Conservation (phyloP, 2,888 invertebrate genomes). For the Asteroscopus sphinx region DNA sequence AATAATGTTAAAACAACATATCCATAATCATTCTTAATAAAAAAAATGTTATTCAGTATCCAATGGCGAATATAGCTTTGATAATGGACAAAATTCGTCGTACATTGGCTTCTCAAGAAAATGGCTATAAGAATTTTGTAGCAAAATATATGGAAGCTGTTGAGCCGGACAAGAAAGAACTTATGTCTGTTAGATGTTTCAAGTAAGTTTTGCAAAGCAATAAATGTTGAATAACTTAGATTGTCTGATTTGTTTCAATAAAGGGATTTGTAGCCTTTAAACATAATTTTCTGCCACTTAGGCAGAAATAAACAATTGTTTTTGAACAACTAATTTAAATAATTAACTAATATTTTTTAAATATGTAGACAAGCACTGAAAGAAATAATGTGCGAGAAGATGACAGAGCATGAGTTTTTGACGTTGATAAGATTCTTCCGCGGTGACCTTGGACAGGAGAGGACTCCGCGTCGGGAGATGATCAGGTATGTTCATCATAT, state of each 20-base stretch:
- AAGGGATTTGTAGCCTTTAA: no score
- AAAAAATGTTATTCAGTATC: slow-evolving; percentile 91
- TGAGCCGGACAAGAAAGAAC: slow-evolving; percentile 75
- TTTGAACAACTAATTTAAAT: no score
- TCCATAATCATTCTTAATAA: background rate
- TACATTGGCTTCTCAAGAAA: slow-evolving; percentile 89
- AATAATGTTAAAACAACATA: no score
- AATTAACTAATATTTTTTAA: slow-evolving; percentile 50
- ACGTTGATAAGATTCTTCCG: slow-evolving; percentile 93
- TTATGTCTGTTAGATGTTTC: slow-evolving; percentile 83
- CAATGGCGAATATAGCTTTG: slow-evolving; percentile 92
- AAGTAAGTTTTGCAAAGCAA: slow-evolving; percentile 75
- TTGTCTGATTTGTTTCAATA: no score
- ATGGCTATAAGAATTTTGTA: slow-evolving; percentile 94
- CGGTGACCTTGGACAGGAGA: slow-evolving; percentile 87
- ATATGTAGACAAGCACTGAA: slow-evolving; percentile 91
- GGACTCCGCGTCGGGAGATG: slow-evolving; percentile 82
- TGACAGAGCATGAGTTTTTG: slow-evolving; percentile 95
- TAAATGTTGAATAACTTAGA: no score
- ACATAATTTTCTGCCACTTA: no score
- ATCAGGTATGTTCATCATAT: slow-evolving; percentile 68
- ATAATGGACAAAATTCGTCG: slow-evolving; percentile 94
- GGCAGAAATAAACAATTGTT: no score
- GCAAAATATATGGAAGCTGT: slow-evolving; percentile 91
- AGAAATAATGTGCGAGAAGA: slow-evolving; percentile 91